These are phyloP conservation scores for Metridium senile DNA, from an alignment of 92 coral and sea anemone species.

Conservation along the genomic window DNA sequence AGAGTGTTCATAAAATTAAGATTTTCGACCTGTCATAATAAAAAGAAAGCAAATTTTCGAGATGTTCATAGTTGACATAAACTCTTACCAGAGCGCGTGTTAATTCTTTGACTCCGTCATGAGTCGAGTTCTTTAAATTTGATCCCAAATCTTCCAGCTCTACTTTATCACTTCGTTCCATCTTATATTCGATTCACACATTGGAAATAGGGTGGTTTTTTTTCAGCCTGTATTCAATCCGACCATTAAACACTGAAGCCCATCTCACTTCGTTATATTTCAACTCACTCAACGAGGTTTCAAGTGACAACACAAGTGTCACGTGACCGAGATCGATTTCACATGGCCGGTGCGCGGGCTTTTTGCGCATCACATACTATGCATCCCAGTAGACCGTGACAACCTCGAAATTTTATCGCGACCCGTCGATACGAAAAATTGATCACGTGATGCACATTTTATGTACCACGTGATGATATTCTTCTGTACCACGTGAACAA, in stretches of 20 bases:
- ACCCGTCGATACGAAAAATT: no score
- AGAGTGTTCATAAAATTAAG: background rate
- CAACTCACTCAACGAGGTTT: background rate
- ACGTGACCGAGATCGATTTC: no score
- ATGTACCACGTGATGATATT: no score
- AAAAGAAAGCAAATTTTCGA: background rate
- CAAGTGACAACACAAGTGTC: background rate
- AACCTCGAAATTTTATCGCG: no score
- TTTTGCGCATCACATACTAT: no score
- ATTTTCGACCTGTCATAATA: constrained; percentile 2
- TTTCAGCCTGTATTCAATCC: background rate
- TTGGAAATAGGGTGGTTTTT: constrained; percentile 6
- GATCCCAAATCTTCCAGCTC: constrained; percentile 10
- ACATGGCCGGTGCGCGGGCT: background rate
- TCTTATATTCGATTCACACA: constrained; percentile 13
- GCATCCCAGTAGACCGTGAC: no score
- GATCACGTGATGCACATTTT: no score
- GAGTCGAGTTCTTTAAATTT: background rate
- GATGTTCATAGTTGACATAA: background rate
- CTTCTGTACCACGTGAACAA: no score
- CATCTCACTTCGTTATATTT: no score
- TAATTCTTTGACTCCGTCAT: constrained; percentile 25
- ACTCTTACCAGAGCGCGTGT: constrained; percentile 35
- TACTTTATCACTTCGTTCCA: constrained; percentile 15
- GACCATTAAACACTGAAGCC: no score